Percentiles rank a stretch among this genome's conserved stretches.
Conservation (phyloP, 2,797 vertebrate species). For the Hypotaenidia okinawae region DNA sequence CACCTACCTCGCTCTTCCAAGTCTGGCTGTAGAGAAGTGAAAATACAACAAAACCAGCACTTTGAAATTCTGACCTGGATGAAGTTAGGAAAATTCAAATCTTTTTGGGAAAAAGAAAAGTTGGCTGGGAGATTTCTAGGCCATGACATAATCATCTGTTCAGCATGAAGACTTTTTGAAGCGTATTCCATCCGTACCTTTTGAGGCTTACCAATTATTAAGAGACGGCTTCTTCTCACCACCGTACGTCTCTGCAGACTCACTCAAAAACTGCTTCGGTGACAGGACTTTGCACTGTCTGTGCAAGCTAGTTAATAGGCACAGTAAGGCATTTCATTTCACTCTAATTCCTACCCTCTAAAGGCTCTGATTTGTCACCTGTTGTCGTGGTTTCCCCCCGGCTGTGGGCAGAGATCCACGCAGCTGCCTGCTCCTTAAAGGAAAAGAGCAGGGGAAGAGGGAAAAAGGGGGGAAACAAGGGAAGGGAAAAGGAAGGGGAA, state of each 20-base stretch:
- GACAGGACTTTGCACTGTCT: neutral
- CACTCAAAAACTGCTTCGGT: neutral
- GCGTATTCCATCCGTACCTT: neutral
- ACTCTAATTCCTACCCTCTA: neutral
- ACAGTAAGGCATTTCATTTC: neutral
- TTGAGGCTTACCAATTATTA: slow-evolving; percentile 45
- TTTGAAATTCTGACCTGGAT: neutral
- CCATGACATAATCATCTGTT: slow-evolving; percentile 25
- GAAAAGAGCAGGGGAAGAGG: too few relatives aligned
- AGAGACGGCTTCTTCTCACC: neutral
- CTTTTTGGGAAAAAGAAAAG: slow-evolving; percentile 1
- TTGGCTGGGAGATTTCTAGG: slow-evolving; percentile 53
- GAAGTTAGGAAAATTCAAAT: slow-evolving; percentile 18
- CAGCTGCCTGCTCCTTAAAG: too few relatives aligned
- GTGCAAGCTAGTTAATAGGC: slow-evolving; percentile 30
- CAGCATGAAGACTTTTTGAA: slow-evolving; percentile 26
- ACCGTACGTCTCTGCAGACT: neutral
- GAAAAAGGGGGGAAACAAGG: too few relatives aligned
- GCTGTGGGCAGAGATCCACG: too few relatives aligned
- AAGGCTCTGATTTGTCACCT: neutral
- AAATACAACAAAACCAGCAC: neutral
- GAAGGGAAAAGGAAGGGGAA: too few relatives aligned
- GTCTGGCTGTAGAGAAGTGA: neutral
- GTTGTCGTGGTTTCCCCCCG: too few relatives aligned
- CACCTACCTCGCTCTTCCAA: neutral